phyloP scores from a whole-genome alignment of 2,888 invertebrate genomes.

The Cantharis nigra region DNA sequence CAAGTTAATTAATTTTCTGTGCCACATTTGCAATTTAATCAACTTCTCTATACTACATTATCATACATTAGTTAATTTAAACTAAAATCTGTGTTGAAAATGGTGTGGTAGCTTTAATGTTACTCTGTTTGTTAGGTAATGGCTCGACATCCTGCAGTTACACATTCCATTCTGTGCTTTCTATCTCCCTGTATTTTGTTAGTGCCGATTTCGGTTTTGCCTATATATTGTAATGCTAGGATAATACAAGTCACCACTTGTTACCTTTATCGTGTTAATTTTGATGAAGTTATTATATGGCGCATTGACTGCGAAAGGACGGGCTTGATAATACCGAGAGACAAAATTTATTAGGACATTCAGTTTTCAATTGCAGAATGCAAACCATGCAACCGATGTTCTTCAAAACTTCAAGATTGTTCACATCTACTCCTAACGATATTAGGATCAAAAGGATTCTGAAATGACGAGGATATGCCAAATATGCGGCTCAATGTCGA shows the following conservation, averaged over 20 bases:
- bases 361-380: neutral
- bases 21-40: slow-evolving; percentile 9
- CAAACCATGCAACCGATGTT: neutral
- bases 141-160: slow-evolving; percentile 4
- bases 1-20: slow-evolving; percentile 8
- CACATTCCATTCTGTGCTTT: neutral
- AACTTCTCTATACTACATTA: slow-evolving; percentile 8
- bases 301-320: neutral
- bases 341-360: neutral
- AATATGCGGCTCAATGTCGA: neutral
- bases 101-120: slow-evolving; percentile 10
- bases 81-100: slow-evolving; percentile 7
- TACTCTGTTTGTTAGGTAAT: slow-evolving; percentile 12
- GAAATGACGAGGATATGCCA: neutral
- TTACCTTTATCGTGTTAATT: neutral
- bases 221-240: neutral
- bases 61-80: slow-evolving; percentile 14
- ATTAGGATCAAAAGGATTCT: neutral
- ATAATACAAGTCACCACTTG: neutral
- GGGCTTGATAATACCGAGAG: neutral
- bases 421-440: too few species aligned
- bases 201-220: neutral
- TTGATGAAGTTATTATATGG: neutral
- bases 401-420: neutral
- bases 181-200: neutral